Evolutionary conservation across 2,797 vertebrate species (phyloP), one percentile per base, ranked within the genome.

Genomic region (Tauraco hartlaubi): DNA sequence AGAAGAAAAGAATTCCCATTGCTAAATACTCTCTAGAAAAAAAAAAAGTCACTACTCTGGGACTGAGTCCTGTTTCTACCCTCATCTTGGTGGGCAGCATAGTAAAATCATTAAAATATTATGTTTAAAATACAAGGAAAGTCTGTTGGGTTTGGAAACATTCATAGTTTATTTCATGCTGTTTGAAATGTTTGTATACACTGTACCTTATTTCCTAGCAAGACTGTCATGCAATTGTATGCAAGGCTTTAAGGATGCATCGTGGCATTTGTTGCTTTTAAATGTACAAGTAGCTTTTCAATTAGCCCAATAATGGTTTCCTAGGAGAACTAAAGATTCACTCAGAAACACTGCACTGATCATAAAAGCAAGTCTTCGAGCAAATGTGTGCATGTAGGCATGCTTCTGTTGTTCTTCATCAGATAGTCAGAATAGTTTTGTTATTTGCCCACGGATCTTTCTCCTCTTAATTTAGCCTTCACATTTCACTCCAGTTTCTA

Each of bases 241-340:
- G 74, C 71, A 79, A 86, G 51, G 28, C 61, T 85, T 87, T 72
- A 82, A 82, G 69, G 54, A 80, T 35, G 21, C 51, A 86, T 33
- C 59, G n/a, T 39, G 41, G 46, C 48, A 79, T 85, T 76, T 79
- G 41, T 46, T 94, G 64, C 73, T 85, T 87, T 93, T 82, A 93
- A 88, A 94, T 59, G 35, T 56, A 85, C 55, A 86, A 83, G 64
- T 22, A 92, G 81, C 56, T 72, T 80, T 94, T 91, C 81, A 94
- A 80, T 75, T 81, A 91, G 64, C 23, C 72, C 75, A 95, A 94
- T 93, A 85, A 94, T 68, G 58, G 91, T 93, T 94, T 96, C 92
- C 89, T 90, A 93, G 85, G 78, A 96, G 91, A 96, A 87, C 49
- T 77, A 81, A 91, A 89, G 61, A 88, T 51, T 79, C 85, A 73